phyloP scores from a whole-genome alignment of 2,888 invertebrate genomes.

The Deroplatys truncata region DNA sequence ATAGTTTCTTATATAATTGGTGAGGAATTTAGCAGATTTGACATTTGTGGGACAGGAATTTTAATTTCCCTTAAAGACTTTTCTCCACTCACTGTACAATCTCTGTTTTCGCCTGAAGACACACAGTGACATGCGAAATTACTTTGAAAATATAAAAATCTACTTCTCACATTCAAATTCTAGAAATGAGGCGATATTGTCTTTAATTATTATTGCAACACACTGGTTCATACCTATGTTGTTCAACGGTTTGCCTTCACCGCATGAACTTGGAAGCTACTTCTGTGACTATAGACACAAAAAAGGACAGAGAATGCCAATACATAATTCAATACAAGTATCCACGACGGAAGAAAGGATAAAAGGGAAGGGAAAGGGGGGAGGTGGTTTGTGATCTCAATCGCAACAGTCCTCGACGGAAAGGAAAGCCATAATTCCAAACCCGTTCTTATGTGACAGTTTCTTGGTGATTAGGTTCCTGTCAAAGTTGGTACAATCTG shows the following conservation, averaged over 20 bases:
- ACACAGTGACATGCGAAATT: too few relatives aligned
- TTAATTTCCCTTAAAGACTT: too few relatives aligned
- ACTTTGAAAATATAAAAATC: too few relatives aligned
- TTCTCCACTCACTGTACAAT: too few relatives aligned
- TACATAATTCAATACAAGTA: not conserved
- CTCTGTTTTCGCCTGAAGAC: too few relatives aligned
- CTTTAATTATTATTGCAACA: too few relatives aligned
- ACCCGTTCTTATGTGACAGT: not conserved
- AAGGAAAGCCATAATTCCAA: not conserved
- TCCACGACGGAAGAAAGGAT: not conserved
- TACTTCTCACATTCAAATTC: not conserved
- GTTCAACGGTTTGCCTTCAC: not conserved
- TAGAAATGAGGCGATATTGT: too few relatives aligned
- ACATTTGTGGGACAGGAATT: too few relatives aligned
- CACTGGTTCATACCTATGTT: too few relatives aligned
- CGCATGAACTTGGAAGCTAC: not conserved
- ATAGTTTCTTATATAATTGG: too few relatives aligned
- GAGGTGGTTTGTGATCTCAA: not conserved
- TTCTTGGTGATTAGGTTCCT: not conserved
- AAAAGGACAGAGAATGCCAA: not conserved
- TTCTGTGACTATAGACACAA: not conserved
- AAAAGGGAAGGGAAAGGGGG: not conserved
- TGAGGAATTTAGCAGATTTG: too few relatives aligned
- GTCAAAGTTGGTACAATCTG: not conserved
- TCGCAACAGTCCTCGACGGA: not conserved